Conservation (phyloP, 2,113 vertebrate species). For the Natator depressus region DNA sequence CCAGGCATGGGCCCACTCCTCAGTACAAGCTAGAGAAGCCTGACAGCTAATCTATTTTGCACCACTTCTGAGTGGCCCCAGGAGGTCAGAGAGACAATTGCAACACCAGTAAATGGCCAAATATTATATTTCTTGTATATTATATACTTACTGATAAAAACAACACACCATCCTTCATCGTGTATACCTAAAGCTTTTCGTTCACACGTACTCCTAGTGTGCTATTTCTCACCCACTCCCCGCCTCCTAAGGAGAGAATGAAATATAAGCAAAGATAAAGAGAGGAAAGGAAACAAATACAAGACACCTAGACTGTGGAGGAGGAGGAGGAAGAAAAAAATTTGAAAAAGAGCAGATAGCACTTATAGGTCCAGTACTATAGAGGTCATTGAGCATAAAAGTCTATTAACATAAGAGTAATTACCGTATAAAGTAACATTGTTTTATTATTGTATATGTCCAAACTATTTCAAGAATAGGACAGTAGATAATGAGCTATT, state of each 20-base stretch:
- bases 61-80: neutral
- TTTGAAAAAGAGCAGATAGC: slow-evolving; percentile 24
- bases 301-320: neutral
- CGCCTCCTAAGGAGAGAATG: neutral
- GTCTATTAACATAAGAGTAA: slow-evolving; percentile 70
- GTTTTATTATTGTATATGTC: slow-evolving; percentile 35
- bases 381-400: slow-evolving; percentile 47
- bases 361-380: slow-evolving; percentile 16
- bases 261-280: slow-evolving; percentile 37
- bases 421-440: slow-evolving; percentile 66
- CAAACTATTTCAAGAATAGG: neutral
- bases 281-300: slow-evolving; percentile 2
- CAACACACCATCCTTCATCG: neutral
- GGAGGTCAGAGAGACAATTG: neutral
- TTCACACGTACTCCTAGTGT: slow-evolving; percentile 34
- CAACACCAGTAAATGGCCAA: neutral
- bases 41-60: neutral
- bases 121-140: slow-evolving; percentile 20
- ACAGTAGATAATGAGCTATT: slow-evolving; percentile 50
- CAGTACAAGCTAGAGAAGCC: neutral
- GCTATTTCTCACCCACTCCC: neutral
- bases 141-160: neutral
- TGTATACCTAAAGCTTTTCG: slow-evolving; percentile 4
- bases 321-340: slow-evolving; percentile 20
- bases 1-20: neutral